Evolutionary conservation across 2,113 vertebrate genomes (phyloP).

Genomic region (Trochalopteron elliotii): DNA sequence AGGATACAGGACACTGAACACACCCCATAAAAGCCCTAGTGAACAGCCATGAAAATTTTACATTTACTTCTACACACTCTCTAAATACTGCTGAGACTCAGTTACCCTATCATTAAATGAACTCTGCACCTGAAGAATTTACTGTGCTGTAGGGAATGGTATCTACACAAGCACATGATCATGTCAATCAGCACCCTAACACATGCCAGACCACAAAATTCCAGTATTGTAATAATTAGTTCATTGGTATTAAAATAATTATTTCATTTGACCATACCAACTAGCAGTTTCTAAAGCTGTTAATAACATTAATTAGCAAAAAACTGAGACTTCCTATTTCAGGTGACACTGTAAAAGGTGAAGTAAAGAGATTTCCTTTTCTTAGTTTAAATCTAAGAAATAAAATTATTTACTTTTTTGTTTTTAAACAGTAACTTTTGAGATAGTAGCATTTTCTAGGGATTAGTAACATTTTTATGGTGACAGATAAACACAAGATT

Average conservation of each 20-base stretch:
- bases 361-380: neutral
- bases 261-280: constrained; percentile 30
- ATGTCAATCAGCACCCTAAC: neutral
- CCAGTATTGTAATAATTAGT: neutral
- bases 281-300: constrained; percentile 1
- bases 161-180: constrained; percentile 4
- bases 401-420: neutral
- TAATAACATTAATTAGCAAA: constrained; percentile 57
- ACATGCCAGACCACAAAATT: neutral
- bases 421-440: neutral
- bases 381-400: neutral
- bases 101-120: neutral
- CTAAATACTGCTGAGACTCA: neutral
- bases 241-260: neutral
- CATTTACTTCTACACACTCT: neutral
- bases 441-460: neutral
- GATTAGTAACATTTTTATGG: neutral
- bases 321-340: constrained; percentile 25
- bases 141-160: neutral
- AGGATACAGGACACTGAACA: neutral
- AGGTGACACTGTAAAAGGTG: neutral
- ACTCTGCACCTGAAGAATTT: neutral
- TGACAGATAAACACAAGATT: neutral
- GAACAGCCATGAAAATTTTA: neutral
- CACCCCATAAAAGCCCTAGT: neutral